These are phyloP conservation scores for Pyrocephalus nanus DNA, from an alignment of 2,797 vertebrate species.

Conservation along the genomic window DNA sequence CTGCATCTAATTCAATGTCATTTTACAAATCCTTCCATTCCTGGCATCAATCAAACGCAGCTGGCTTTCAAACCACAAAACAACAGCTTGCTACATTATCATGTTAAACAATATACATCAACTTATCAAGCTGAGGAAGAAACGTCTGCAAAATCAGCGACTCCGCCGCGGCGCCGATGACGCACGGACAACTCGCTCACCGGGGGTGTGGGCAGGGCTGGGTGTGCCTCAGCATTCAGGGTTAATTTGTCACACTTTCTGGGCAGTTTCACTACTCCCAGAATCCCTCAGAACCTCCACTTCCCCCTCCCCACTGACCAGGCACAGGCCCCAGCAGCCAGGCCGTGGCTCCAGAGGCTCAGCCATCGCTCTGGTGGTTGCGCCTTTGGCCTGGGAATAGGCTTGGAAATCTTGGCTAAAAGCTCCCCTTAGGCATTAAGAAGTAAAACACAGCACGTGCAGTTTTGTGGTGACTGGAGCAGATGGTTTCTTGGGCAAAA, in stretches of 20 bases:
- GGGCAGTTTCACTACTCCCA: background rate
- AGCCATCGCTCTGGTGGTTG: background rate
- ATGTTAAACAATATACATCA: slow-evolving; percentile 63
- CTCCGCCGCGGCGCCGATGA: background rate
- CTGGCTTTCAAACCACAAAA: slow-evolving; percentile 67
- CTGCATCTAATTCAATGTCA: slow-evolving; percentile 71
- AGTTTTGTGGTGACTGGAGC: background rate
- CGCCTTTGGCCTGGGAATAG: background rate
- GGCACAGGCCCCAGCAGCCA: background rate
- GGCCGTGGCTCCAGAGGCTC: background rate
- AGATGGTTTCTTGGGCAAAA: background rate
- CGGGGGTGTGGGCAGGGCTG: background rate
- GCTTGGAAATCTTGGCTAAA: background rate
- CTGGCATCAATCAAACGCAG: slow-evolving; percentile 71
- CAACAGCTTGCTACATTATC: slow-evolving; percentile 71
- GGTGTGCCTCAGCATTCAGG: background rate
- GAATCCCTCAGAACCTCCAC: background rate
- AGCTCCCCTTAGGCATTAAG: background rate
- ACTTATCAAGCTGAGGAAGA: slow-evolving; percentile 57
- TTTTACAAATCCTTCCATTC: slow-evolving; percentile 74
- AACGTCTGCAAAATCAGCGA: slow-evolving; percentile 66
- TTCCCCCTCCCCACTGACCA: background rate
- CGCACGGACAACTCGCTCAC: background rate
- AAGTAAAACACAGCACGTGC: background rate
- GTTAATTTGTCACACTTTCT: background rate